Evolutionary conservation across 2,797 vertebrate species (phyloP), one percentile per base, ranked within the genome.

Genomic region (Mormyrops boulengeri): DNA sequence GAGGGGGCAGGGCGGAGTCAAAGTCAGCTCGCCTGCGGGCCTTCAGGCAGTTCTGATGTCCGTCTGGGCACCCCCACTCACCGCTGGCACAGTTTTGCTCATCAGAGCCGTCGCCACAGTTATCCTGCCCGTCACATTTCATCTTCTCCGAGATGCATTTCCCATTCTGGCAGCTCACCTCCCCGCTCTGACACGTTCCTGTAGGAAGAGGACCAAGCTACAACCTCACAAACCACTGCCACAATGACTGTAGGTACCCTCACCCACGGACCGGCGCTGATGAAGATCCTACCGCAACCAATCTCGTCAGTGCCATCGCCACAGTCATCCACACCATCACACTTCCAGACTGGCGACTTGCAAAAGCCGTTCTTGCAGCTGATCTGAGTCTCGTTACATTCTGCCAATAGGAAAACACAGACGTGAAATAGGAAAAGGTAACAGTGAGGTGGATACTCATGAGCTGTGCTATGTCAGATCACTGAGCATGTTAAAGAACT

Each of bases 261-360:
- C 7, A 12, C 17, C 66, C 22, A 69, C 9, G 3, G 50, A 7
- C n/a, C 6, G 0, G 30, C 7, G 34, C 19, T 8, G 34, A 82
- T 7, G 44, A 57, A 0, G 6, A 9, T 87, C 97, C 95, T 91
- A 99, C 98, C 95, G 90, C 98, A 99, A 22, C 93, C 89, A 77
- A 88, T 57, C 92, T 99, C 98, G 0, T 99, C 98, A 0, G 97
- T 97, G 89, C 91, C 88, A 90, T 99, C 98, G 0, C 97, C 98
- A 0, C 98, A 99, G 94, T 99, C 98, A 0, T 99, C 91, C 0
- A 99, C 92, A 0, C 94, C 95, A 0, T 99, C 98, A 0, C 98
- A 99, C 26, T 96, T 86, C 97, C 97, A 99, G 92, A 96, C 97
- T 2, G 47, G 93, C 3, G 98, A 96, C 90, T 98, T 98, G 92